A percentile compares a stretch with the other conserved stretches of the same genome.
These are phyloP conservation scores for Drosophila paramelanica DNA, from an alignment of 2,888 invertebrate species.

Conservation along the genomic window DNA sequence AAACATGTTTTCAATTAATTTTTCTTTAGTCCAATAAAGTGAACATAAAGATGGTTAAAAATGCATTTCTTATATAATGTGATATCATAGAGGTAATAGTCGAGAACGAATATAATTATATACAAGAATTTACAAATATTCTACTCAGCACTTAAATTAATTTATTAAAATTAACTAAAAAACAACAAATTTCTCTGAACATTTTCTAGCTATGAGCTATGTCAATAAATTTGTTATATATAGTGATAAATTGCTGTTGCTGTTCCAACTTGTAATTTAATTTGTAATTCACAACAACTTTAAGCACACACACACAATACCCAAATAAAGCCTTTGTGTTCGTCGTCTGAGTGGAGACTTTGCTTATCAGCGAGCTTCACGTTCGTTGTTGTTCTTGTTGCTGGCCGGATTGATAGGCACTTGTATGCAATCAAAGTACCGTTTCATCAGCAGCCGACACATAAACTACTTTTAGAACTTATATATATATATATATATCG, in stretches of 20 bases:
- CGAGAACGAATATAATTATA: too few species aligned
- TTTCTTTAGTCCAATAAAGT: background rate
- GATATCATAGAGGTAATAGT: too few species aligned
- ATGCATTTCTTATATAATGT: background rate
- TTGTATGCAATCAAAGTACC: slow-evolving; percentile 65
- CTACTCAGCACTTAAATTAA: too few species aligned
- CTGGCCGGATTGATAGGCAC: slow-evolving; percentile 25
- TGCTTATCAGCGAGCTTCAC: slow-evolving; percentile 47
- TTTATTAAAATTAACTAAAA: background rate
- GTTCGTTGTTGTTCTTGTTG: slow-evolving; percentile 30
- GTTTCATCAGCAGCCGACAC: slow-evolving; percentile 52
- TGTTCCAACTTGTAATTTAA: background rate
- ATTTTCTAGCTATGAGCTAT: background rate
- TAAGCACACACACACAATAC: background rate
- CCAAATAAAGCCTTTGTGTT: background rate
- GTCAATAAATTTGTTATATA: background rate
- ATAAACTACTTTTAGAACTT: slow-evolving; percentile 56
- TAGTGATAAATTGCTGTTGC: background rate
- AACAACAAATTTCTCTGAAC: too few species aligned
- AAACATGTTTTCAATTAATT: background rate
- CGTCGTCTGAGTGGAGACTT: background rate
- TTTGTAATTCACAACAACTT: background rate
- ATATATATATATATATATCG: slow-evolving; percentile 28
- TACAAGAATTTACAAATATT: too few species aligned
- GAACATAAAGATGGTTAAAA: background rate